Evolutionary conservation across 2,797 vertebrate genomes (phyloP).

Genomic region (Hypotaenidia philippensis): DNA sequence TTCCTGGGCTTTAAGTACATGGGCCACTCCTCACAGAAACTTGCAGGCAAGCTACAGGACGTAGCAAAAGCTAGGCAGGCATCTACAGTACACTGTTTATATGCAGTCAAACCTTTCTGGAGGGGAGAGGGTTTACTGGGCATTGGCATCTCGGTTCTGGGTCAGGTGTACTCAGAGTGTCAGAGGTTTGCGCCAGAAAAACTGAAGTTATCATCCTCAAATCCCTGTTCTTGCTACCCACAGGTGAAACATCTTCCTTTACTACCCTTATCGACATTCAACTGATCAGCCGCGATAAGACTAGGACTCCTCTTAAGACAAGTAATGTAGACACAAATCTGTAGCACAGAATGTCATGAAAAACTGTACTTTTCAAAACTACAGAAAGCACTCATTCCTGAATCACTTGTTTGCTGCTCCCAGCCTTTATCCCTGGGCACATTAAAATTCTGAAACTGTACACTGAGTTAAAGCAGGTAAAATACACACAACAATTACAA

Average conservation of each 20-base stretch:
- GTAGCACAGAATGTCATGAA: not conserved
- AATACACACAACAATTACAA: conserved; percentile 24
- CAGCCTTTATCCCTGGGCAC: not conserved
- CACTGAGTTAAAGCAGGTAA: not conserved
- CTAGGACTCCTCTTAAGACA: not conserved
- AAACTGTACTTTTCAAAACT: not conserved
- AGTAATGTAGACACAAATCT: not conserved
- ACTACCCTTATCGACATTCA: not conserved
- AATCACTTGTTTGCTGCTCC: not conserved
- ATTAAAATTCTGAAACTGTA: conserved; percentile 6
- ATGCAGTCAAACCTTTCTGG: not conserved
- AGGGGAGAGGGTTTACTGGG: not conserved
- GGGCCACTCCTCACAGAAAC: not conserved
- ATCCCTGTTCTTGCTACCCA: not conserved
- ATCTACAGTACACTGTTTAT: not conserved
- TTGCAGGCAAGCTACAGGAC: not conserved
- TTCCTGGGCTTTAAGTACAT: too few species aligned
- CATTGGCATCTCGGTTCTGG: not conserved
- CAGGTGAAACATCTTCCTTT: not conserved
- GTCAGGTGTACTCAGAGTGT: not conserved
- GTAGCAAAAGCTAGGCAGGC: not conserved
- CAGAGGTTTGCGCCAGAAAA: not conserved
- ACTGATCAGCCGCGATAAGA: not conserved
- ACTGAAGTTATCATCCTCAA: not conserved
- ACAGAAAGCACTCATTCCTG: not conserved